Evolutionary conservation across 2,113 vertebrate genomes (phyloP).

Genomic region (Cyprinus carpio): DNA sequence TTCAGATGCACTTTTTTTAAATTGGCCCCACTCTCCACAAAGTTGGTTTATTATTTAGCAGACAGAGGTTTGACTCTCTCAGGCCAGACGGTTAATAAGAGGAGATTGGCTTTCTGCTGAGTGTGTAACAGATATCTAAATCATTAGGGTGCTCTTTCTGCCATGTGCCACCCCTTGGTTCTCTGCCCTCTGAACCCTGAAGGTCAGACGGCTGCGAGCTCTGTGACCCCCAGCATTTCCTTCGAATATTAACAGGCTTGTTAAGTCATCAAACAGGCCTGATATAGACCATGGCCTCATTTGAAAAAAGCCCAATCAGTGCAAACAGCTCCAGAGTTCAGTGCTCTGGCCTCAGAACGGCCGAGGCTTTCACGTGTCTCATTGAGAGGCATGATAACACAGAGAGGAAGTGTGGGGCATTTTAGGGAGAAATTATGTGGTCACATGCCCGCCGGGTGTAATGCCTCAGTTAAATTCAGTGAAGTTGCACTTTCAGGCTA

Average conservation of each 20-base stretch:
- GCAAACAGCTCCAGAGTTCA: conserved; percentile 60
- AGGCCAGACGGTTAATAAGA: conserved; percentile 66
- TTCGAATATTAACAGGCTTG: conserved; percentile 80
- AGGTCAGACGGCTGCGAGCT: conserved; percentile 85
- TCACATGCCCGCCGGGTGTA: conserved; percentile 73
- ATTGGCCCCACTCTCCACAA: conserved; percentile 34
- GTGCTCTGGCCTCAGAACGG: conserved; percentile 62
- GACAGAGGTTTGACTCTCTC: conserved; percentile 61
- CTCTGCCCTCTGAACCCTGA: conserved; percentile 84
- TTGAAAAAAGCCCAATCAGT: conserved; percentile 78
- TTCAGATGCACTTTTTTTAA: conserved; percentile 29
- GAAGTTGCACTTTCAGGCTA: conserved; percentile 55
- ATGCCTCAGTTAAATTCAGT: conserved; percentile 61
- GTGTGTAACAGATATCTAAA: conserved; percentile 97
- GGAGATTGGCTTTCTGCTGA: conserved; percentile 78
- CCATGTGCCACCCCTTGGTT: conserved; percentile 87
- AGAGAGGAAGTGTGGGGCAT: conserved; percentile 72
- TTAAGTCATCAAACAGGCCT: conserved; percentile 77
- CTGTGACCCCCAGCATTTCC: conserved; percentile 88
- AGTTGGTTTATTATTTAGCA: conserved; percentile 67
- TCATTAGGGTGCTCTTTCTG: conserved; percentile 88
- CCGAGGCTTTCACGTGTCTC: conserved; percentile 72
- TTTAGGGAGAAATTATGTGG: conserved; percentile 70
- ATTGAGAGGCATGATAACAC: conserved; percentile 71
- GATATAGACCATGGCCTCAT: conserved; percentile 80